Evolutionary conservation across 2,888 invertebrate genomes (phyloP), one percentile per base, ranked within the genome.

Genomic region (Ochlodes sylvanus): DNA sequence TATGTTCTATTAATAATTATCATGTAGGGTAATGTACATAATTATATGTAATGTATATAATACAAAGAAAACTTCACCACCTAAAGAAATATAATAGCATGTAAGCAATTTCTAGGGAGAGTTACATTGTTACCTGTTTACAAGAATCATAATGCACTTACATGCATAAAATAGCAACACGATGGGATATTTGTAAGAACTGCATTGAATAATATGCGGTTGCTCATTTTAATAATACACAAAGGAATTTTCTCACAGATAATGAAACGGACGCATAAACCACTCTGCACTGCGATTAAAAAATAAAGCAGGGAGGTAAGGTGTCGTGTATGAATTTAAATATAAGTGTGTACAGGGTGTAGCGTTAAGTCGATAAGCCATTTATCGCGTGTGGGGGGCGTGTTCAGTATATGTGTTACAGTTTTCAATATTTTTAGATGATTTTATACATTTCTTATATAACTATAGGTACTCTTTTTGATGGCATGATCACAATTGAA

Each of bases 231-330:
- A 62, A 68, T 68, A 62, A 62, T 54, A 61, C 67, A 68, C 61
- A 68, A 79, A 73, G 76, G 77, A 77, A 79, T 79, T 77, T 81
- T 84, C 81, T 81, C 81, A 81, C 77, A 78, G 70, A 73, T 75
- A 71, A 69, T 58, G 74, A 66, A 60, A 60, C 21, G 86, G 86
- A 86, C 79, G 73, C 83, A 86, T 86, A 86, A 86, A 86, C 71
- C 76, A 81, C 72, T 79, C 79, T 70, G 73, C 83, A 81, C 81
- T 75, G 74, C 74, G 70, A 74, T 74, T 76, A 75, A 76, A 74
- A 77, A 76, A 76, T 70, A 72, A 71, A 69, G 72, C 69, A 58
- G 27, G 42, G 2, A n/a, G 42, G 42, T 21, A 68, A 44, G 32
- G 15, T 17, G 7, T 57, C 7, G 10, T 17, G 17, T 38, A 17